Evolutionary conservation across 2,797 vertebrate species (phyloP).

Genomic region (Acrocephalus scirpaceus): DNA sequence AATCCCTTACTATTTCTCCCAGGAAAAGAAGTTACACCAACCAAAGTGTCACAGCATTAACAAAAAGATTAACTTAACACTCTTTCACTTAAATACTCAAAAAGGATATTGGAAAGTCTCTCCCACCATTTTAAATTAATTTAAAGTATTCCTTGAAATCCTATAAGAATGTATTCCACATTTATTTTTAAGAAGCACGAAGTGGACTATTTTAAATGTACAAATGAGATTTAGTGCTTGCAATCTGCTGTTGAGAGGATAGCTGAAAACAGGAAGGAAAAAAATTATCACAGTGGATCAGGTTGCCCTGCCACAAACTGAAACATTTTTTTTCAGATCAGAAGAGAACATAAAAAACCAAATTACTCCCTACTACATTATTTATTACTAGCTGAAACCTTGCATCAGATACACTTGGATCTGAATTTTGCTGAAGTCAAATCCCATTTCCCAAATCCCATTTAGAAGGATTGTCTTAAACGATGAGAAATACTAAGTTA

Average conservation of each 20-base stretch:
- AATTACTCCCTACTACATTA: background rate
- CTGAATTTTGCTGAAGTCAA: background rate
- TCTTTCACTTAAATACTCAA: background rate
- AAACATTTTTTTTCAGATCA: background rate
- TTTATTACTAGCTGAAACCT: constrained; percentile 1
- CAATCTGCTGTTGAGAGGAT: background rate
- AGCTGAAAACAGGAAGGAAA: constrained; percentile 7
- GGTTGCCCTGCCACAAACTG: background rate
- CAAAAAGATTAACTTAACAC: background rate
- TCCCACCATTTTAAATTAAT: background rate
- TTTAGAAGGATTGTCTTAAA: background rate
- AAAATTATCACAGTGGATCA: background rate
- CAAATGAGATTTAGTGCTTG: background rate
- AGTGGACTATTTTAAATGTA: background rate
- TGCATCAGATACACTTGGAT: background rate
- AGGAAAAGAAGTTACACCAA: background rate
- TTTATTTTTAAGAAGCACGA: background rate
- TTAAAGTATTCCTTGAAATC: background rate
- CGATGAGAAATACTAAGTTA: background rate
- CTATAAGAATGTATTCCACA: background rate
- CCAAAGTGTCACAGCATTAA: background rate
- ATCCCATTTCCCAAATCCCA: background rate
- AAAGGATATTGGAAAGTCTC: background rate
- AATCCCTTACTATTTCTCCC: background rate
- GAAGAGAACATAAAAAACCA: background rate